Evolutionary conservation across 2,888 invertebrate species (phyloP).

Genomic region (Pristionchus mayeri): DNA sequence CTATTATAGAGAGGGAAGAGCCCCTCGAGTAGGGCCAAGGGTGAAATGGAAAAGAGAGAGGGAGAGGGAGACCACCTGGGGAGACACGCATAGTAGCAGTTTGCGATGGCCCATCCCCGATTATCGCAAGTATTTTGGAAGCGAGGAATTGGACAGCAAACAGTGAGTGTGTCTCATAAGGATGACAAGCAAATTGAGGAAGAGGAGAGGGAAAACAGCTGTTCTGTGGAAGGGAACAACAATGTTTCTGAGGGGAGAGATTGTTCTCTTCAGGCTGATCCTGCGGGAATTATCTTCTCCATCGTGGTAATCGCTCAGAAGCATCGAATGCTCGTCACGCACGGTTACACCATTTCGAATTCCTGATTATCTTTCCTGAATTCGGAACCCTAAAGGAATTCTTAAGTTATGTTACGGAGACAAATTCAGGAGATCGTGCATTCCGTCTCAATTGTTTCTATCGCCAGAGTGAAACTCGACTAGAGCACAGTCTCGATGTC

Average conservation of each 20-base stretch:
- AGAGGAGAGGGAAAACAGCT: conserved; percentile 19
- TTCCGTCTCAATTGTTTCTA: conserved; percentile 72
- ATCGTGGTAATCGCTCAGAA: conserved; percentile 71
- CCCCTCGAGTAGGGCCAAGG: conserved; percentile 42
- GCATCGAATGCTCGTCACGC: conserved; percentile 72
- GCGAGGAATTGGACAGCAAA: background rate
- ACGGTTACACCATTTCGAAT: conserved; percentile 31
- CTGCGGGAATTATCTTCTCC: conserved; percentile 66
- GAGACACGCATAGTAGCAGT: background rate
- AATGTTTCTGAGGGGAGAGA: background rate
- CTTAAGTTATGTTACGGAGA: background rate
- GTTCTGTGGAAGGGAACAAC: conserved; percentile 6
- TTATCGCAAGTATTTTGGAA: background rate
- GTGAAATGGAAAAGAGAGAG: conserved; percentile 1
- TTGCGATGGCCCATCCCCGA: background rate
- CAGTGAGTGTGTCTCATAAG: background rate
- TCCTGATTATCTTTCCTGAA: background rate
- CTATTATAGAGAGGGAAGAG: conserved; percentile 23
- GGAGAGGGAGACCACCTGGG: conserved; percentile 23
- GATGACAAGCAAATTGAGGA: conserved; percentile 13
- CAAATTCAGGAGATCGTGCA: conserved; percentile 55
- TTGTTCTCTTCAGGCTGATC: conserved; percentile 56
- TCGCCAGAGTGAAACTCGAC: conserved; percentile 56
- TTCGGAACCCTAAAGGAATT: background rate
- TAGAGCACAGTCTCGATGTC: conserved; percentile 66